phyloP scores from a whole-genome alignment of 2,888 invertebrate species.

The Meiosimyza decipiens region DNA sequence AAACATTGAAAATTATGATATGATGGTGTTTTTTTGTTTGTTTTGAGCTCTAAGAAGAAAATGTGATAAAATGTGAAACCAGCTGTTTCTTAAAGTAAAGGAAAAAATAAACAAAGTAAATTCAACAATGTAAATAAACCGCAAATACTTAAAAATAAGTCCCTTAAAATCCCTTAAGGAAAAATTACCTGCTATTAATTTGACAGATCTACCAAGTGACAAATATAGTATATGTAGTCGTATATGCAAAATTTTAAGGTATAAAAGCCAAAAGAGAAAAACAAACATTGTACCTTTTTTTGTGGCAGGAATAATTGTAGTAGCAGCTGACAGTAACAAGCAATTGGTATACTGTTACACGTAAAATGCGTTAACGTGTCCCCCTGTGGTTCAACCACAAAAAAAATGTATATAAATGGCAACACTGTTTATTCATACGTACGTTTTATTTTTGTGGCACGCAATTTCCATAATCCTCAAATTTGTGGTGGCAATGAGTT shows the following conservation, averaged over 20 bases:
- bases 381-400: slow-evolving; percentile 9
- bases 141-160: slow-evolving; percentile 5
- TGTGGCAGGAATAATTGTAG: too few species aligned
- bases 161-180: neutral
- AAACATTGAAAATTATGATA: too few species aligned
- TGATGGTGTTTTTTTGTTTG: too few species aligned
- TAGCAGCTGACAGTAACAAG: neutral
- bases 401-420: slow-evolving; percentile 19
- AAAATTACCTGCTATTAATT: slow-evolving; percentile 17
- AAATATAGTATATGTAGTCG: neutral
- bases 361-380: neutral
- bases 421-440: slow-evolving; percentile 10
- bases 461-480: slow-evolving; percentile 34
- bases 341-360: neutral
- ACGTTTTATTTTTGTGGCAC: slow-evolving; percentile 4
- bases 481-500: slow-evolving; percentile 29
- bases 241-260: slow-evolving; percentile 7
- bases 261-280: slow-evolving; percentile 3
- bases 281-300: neutral
- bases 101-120: neutral
- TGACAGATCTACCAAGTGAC: slow-evolving; percentile 28
- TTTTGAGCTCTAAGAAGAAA: too few species aligned
- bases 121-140: neutral
- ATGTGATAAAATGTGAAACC: too few species aligned
- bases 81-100: too few species aligned